phyloP scores from a whole-genome alignment of 92 coral and sea anemone genomes.

The Epizoanthus rinbou region DNA sequence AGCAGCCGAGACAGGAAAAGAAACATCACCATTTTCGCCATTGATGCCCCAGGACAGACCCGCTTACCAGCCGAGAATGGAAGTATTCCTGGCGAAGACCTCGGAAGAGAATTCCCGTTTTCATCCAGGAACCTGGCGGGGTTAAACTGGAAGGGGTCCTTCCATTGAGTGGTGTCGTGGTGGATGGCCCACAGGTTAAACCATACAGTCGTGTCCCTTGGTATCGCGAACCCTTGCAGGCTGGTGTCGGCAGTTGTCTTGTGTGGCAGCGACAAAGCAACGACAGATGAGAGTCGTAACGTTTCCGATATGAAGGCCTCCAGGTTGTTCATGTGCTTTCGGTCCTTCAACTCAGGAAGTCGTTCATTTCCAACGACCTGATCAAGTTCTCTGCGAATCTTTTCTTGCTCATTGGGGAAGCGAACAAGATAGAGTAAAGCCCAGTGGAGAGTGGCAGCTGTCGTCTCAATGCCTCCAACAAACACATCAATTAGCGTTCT shows the following conservation, averaged over 20 bases:
- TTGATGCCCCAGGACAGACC: conserved; percentile 42
- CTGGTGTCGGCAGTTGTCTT: conserved; percentile 42
- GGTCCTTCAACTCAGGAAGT: conserved; percentile 46
- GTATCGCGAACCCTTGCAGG: conserved; percentile 41
- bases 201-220: conserved; percentile 47
- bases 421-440: conserved; percentile 65
- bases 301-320: conserved; percentile 51
- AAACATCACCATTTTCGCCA: conserved; percentile 53
- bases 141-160: conserved; percentile 41
- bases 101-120: conserved; percentile 31
- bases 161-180: conserved; percentile 48
- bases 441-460: conserved; percentile 77
- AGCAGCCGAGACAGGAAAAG: conserved; percentile 40
- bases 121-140: conserved; percentile 53
- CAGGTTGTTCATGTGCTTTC: conserved; percentile 33
- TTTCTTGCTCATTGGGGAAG: conserved; percentile 69
- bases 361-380: conserved; percentile 58
- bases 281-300: conserved; percentile 48
- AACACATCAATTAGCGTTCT: conserved; percentile 52
- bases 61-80: conserved; percentile 57
- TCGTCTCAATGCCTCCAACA: conserved; percentile 77
- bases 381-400: conserved; percentile 67
- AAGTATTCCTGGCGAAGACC: conserved; percentile 16
- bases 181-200: conserved; percentile 52
- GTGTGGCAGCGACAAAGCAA: conserved; percentile 58